Evolutionary conservation across 2,888 invertebrate genomes (phyloP), one percentile per base, ranked within the genome.

Genomic region (Meghimatium bilineatum): DNA sequence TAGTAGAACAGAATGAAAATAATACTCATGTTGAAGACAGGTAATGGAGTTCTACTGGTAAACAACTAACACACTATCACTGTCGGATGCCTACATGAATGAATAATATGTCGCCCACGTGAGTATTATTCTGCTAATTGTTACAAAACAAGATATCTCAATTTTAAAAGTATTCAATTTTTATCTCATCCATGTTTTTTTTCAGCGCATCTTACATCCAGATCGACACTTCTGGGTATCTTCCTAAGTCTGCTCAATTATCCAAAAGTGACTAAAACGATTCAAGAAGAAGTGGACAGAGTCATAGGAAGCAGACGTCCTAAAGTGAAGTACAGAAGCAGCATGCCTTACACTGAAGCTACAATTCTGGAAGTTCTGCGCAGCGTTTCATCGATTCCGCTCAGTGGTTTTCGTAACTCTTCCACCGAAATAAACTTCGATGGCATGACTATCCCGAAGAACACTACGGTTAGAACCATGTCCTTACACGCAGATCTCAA

Each of bases 241-340:
- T 76, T 90, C 26, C 86, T 89, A 0, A 85, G 86, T 74, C 67
- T 90, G 83, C 83, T 88, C n/a, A 85, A 86, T 3, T 75, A 88
- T 80, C 89, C 87, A 2, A 84, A 89, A 17, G 85, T 88, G 67
- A 88, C 86, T 60, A 66, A 75, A 29, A 76, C 80, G 17, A 86
- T 91, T 3, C 88, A 89, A 63, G 78, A 67, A 26, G 89, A 89
- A 72, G 71, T 88, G 12, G 87, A 87, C 71, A 77, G 52, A 14
- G 80, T 83, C 10, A 81, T 89, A 32, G 89, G 88, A 32, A 49
- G 56, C 1, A 52, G 86, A 52, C 56, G 67, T 56, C 86, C 87
- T 0, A 80, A 36, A 12, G 32, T 86, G 36, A 84, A 83, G 20
- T 86, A 89, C 84, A 80, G 85, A 81, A 34, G 49, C 20, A 63